phyloP scores from a whole-genome alignment of 2,797 vertebrate genomes.

The Thunnus albacares region DNA sequence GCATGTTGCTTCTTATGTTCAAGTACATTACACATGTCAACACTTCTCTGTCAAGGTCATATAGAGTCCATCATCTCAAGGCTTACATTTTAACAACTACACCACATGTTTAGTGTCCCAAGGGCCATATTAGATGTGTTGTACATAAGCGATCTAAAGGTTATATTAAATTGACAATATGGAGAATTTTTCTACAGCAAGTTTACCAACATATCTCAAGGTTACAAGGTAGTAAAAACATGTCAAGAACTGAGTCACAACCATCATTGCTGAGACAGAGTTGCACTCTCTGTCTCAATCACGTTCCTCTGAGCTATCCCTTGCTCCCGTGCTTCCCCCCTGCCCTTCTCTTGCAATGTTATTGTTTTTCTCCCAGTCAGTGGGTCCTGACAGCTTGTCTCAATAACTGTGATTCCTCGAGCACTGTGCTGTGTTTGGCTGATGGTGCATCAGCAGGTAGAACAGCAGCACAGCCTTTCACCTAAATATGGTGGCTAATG shows the following conservation, averaged over 20 bases:
- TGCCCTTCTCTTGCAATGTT: slow-evolving; percentile 56
- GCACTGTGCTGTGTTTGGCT: slow-evolving; percentile 55
- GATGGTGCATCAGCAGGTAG: slow-evolving; percentile 72
- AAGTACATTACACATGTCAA: slow-evolving; percentile 2
- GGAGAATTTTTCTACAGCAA: slow-evolving; percentile 34
- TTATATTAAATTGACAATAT: slow-evolving; percentile 53
- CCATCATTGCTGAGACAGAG: slow-evolving; percentile 53
- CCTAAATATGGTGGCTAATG: background rate
- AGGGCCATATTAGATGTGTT: slow-evolving; percentile 5
- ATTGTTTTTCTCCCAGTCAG: slow-evolving; percentile 73
- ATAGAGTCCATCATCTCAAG: background rate
- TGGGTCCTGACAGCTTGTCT: slow-evolving; percentile 78
- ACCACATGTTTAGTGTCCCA: slow-evolving; percentile 3
- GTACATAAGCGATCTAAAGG: slow-evolving; percentile 43
- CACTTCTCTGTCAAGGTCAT: slow-evolving; percentile 20
- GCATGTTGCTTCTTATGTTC: slow-evolving; percentile 5
- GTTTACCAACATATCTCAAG: slow-evolving; percentile 60
- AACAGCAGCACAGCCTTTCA: slow-evolving; percentile 57
- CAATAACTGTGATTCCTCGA: slow-evolving; percentile 78
- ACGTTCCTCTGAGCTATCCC: slow-evolving; percentile 58
- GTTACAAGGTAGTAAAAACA: slow-evolving; percentile 56
- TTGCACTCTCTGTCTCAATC: slow-evolving; percentile 63
- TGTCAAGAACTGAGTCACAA: slow-evolving; percentile 64
- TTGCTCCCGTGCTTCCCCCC: slow-evolving; percentile 26
- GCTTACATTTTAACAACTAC: slow-evolving; percentile 8